Percentiles rank a stretch among this genome's conserved stretches.
Evolutionary conservation across 2,797 vertebrate genomes (phyloP).

Genomic region (Enteromius argenteus): DNA sequence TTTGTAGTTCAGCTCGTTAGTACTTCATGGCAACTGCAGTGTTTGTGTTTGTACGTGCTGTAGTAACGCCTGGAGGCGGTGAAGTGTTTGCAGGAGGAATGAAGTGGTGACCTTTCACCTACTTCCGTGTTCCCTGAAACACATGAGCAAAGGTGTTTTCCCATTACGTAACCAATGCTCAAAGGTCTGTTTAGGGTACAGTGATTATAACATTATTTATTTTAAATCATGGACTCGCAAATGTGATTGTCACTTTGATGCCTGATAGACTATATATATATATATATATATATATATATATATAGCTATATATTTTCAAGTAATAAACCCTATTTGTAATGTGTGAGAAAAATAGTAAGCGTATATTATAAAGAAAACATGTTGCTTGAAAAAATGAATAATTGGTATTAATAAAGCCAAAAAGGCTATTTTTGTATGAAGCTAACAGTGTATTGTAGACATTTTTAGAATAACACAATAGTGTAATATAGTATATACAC

Average conservation of each 20-base stretch:
- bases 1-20: neutral
- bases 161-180: slow-evolving; percentile 13
- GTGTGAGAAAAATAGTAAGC: neutral
- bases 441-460: neutral
- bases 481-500: neutral
- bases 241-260: neutral
- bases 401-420: neutral
- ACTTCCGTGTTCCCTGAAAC: slow-evolving; percentile 37
- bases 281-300: no score
- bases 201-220: neutral
- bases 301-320: neutral
- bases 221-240: neutral
- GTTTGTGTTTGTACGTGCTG: neutral
- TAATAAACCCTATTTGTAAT: neutral
- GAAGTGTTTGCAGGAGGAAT: slow-evolving; percentile 10
- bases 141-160: slow-evolving; percentile 6
- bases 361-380: neutral
- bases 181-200: neutral
- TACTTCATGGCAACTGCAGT: neutral
- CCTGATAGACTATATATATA: neutral
- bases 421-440: neutral
- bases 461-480: neutral
- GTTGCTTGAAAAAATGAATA: neutral
- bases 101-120: slow-evolving; percentile 56
- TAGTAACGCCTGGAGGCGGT: neutral